Evolutionary conservation across 92 coral and sea anemone species (phyloP).

Genomic region (Parazoanthus darwini): DNA sequence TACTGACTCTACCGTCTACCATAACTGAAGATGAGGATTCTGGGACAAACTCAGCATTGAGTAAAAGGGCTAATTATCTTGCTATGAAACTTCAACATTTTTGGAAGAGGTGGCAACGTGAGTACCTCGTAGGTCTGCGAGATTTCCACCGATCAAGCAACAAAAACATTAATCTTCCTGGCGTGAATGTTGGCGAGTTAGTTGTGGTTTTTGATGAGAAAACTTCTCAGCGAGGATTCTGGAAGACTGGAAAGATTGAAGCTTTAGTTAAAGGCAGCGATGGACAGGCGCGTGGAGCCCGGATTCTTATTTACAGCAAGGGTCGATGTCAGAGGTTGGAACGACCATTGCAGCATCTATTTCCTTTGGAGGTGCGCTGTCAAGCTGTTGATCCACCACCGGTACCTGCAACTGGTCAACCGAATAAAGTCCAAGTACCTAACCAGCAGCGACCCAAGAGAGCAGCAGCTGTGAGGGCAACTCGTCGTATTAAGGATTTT

Average conservation of each 20-base stretch:
- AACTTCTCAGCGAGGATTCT: conserved; percentile 27
- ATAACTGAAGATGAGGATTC: conserved; percentile 22
- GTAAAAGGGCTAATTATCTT: conserved; percentile 14
- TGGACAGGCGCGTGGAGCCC: conserved; percentile 43
- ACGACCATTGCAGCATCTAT: conserved; percentile 35
- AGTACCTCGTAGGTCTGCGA: conserved; percentile 34
- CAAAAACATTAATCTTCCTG: conserved; percentile 23
- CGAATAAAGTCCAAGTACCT: conserved; percentile 14
- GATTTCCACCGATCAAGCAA: conserved; percentile 6
- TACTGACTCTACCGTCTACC: conserved; percentile 18
- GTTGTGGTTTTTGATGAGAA: conserved; percentile 31
- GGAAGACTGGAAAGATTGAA: conserved; percentile 38
- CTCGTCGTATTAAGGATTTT: conserved; percentile 25
- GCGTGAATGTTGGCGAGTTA: conserved; percentile 20
- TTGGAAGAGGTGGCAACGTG: conserved; percentile 45
- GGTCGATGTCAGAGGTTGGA: conserved; percentile 29
- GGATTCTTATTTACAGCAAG: neutral
- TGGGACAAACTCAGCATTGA: conserved; percentile 3
- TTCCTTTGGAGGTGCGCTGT: conserved; percentile 33
- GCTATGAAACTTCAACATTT: conserved; percentile 38
- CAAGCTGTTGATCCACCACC: conserved; percentile 15
- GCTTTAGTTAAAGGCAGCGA: conserved; percentile 17
- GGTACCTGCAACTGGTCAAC: conserved; percentile 3
- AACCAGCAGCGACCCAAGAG: conserved; percentile 21
- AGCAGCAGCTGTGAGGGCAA: conserved; percentile 41